Evolutionary conservation across 2,113 vertebrate species (phyloP), one percentile per base, ranked within the genome.

Genomic region (Urocynchramus pylzowi): DNA sequence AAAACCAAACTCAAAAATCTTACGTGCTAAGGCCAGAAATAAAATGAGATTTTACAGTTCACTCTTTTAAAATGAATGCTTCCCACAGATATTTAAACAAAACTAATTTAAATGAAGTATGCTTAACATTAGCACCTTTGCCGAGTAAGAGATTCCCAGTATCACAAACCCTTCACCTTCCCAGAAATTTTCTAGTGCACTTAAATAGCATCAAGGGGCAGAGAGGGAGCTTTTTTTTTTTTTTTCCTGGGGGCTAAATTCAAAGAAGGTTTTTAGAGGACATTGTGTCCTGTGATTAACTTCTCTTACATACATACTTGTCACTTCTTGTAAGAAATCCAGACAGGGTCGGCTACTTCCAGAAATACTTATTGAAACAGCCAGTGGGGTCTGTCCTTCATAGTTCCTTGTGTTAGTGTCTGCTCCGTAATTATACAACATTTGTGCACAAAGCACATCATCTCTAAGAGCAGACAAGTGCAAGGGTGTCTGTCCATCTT

Each of bases 321-420:
- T 99, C 97, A 99, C 99, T 97, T 99, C 99, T 97, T 99, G 99
- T 77, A 99, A 98, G 97, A 99, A 99, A 98, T 99, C 99, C 98
- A 99, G 98, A 97, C 99, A 99, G 18, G 99, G 99, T 89, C 99
- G 98, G 97, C 98, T 99, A 98, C 98, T 98, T 93, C 98, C 98
- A 81, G 99, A 99, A 98, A 99, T 99, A 97, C 99, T 99, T 85
- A 98, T 98, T 47, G 99, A 99, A 68, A 99, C 99, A n/a, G 99
- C 99, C 93, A 99, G 95, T 2, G 99, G 99, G 22, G 99, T 99
- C 98, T 99, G 99, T 83, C 99, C 99, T 97, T 99, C 99, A 95
- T 99, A 99, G 98, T 99, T 99, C 97, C 98, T 98, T 49, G 99
- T 99, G 98, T 99, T 99, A 91, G 99, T 99, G 91, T 99, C 98